Percentiles rank a stretch among this genome's conserved stretches.
Evolutionary conservation across 2,113 vertebrate genomes (phyloP).

Genomic region (Penelope pileata): DNA sequence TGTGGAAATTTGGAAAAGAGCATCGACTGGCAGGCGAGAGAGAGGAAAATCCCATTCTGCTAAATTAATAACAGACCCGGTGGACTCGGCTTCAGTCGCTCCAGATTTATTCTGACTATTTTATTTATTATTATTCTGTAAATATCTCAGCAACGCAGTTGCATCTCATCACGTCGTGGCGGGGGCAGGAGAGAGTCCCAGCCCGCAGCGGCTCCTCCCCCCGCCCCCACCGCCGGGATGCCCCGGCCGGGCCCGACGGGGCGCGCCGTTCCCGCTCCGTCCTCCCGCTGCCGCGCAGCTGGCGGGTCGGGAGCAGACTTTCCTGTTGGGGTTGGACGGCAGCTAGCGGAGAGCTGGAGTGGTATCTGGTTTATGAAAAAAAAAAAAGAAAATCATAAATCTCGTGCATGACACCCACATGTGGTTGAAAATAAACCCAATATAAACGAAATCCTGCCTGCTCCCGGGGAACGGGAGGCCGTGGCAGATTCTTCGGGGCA

Average conservation of each 20-base stretch:
- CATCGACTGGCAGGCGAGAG: conserved; percentile 77
- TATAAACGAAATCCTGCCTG: conserved; percentile 25
- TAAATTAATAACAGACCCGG: conserved; percentile 79
- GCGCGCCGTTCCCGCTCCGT: neutral
- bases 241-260: neutral
- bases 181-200: neutral
- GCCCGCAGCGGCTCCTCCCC: neutral
- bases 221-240: neutral
- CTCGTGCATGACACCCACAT: conserved; percentile 17
- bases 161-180: neutral
- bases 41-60: conserved; percentile 83
- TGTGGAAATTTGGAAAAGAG: conserved; percentile 83
- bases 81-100: conserved; percentile 51
- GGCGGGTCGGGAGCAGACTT: neutral
- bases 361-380: conserved; percentile 26
- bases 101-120: conserved; percentile 48
- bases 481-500: neutral
- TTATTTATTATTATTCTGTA: conserved; percentile 58
- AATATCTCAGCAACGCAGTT: conserved; percentile 56
- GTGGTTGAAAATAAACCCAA: conserved; percentile 40
- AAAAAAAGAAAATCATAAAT: conserved; percentile 46
- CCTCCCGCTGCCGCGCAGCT: neutral
- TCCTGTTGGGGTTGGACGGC: conserved; percentile 23
- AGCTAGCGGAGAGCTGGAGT: neutral
- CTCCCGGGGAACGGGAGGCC: neutral